These are phyloP conservation scores for Catagonus wagneri DNA, from an alignment of 2,113 vertebrate genomes.

Conservation along the genomic window DNA sequence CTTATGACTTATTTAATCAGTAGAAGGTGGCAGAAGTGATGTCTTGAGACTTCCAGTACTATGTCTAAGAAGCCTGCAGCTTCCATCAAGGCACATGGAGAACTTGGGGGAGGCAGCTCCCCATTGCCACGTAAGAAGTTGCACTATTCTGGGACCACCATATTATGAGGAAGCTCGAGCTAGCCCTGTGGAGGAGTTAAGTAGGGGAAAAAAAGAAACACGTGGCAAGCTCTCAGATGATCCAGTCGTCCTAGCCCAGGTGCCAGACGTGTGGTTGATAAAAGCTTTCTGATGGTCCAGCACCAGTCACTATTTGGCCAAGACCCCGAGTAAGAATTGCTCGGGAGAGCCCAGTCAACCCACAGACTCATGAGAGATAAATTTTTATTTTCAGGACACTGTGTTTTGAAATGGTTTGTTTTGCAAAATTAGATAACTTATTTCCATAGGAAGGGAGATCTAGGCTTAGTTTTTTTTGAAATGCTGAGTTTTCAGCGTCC, in stretches of 20 bases:
- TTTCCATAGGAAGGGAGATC: not conserved
- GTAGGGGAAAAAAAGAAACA: not conserved
- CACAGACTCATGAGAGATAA: not conserved
- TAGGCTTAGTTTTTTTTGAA: not conserved
- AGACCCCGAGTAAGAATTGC: not conserved
- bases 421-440: not conserved
- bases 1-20: not conserved
- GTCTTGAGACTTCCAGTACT: too few relatives aligned
- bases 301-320: not conserved
- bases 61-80: not conserved
- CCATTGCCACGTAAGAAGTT: not conserved
- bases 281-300: not conserved
- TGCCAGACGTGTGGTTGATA: not conserved
- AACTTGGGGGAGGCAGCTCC: not conserved
- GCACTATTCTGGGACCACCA: not conserved
- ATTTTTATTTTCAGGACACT: not conserved
- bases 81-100: not conserved
- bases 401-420: not conserved
- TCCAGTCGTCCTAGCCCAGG: not conserved
- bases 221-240: not conserved
- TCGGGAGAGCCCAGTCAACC: not conserved
- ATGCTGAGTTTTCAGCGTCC: not conserved
- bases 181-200: not conserved
- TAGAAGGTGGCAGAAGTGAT: not conserved
- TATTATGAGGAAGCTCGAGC: not conserved